Evolutionary conservation across 2,113 vertebrate genomes (phyloP).

Genomic region (Laterallus jamaicensis): DNA sequence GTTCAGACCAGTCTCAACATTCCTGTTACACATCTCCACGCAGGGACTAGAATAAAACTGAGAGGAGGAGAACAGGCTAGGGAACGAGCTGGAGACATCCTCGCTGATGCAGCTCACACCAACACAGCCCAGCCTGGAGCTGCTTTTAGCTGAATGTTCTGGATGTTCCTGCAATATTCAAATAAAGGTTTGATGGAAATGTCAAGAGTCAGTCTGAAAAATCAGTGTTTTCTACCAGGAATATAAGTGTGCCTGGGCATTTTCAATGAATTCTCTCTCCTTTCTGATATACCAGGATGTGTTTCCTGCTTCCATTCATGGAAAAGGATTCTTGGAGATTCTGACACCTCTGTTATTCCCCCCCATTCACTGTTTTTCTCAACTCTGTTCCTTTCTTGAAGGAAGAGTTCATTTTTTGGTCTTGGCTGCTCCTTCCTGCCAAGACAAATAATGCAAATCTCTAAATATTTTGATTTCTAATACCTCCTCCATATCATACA

Average conservation of each 20-base stretch:
- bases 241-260: background rate
- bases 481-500: slow-evolving; percentile 36
- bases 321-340: background rate
- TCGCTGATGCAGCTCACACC: background rate
- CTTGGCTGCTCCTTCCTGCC: slow-evolving; percentile 22
- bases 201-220: slow-evolving; percentile 12
- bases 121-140: slow-evolving; percentile 7
- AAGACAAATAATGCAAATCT: slow-evolving; percentile 48
- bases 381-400: background rate
- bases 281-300: fast-evolving
- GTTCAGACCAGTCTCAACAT: background rate
- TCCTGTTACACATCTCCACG: background rate
- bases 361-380: slow-evolving; percentile 5
- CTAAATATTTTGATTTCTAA: slow-evolving; percentile 64
- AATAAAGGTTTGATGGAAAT: background rate
- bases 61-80: slow-evolving; percentile 26
- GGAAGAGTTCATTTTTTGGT: background rate
- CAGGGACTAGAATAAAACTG: slow-evolving; percentile 39
- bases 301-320: background rate
- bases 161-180: background rate
- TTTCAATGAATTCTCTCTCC: background rate
- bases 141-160: slow-evolving; percentile 32
- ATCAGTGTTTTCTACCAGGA: background rate
- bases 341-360: background rate
- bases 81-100: background rate